Base-by-base conservation (phyloP, 2,888 invertebrate genomes). In the Mythimna lalbum region DNA sequence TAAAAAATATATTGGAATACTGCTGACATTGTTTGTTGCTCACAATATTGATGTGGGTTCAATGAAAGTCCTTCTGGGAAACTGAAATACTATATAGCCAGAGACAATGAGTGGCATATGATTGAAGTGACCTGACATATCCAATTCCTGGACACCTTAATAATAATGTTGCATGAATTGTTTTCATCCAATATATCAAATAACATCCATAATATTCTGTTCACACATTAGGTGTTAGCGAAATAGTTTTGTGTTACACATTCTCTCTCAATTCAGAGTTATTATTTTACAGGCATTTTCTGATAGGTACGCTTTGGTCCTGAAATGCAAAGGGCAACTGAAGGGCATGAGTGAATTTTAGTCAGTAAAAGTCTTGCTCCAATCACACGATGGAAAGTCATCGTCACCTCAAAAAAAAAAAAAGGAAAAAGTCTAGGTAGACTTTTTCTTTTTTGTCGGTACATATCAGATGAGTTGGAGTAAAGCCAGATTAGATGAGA, bases 401-500 rank as follows among this genome's bases (percentile, higher is more conserved):
- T 27, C 27, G 4, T 27, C 27, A 33, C 33, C 9, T 33, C n/a
- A 9, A 33, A 33, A 9, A 14, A 39, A 39, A 36, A 36, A 12
- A 17, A 43, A 43, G 1, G 5, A 43, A 43, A 43, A 19, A 17
- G 39, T 14, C 39, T 39, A 4, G 6, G 6, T 43, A 2, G 27
- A n/a, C n/a, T n/a, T n/a, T n/a, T n/a, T n/a, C n/a, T n/a, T n/a
- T n/a, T n/a, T n/a, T n/a, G n/a, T n/a, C n/a, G n/a, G 27, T 27
- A 19, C 5, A 19, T 43, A 43, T 6, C 61, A 27, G 52, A 27
- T 50, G 27, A n/a, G 33, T 27, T 4, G 1, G 5, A n/a, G n/a
- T 53, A 36, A 60, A 61, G 19, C 36, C 33, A 33, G 33, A 55
- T 76, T 63, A 52, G 43, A 47, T 14, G 43, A 59, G 73, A 73